Conservation (phyloP, 2,888 invertebrate genomes). For the Ctena decussata region DNA sequence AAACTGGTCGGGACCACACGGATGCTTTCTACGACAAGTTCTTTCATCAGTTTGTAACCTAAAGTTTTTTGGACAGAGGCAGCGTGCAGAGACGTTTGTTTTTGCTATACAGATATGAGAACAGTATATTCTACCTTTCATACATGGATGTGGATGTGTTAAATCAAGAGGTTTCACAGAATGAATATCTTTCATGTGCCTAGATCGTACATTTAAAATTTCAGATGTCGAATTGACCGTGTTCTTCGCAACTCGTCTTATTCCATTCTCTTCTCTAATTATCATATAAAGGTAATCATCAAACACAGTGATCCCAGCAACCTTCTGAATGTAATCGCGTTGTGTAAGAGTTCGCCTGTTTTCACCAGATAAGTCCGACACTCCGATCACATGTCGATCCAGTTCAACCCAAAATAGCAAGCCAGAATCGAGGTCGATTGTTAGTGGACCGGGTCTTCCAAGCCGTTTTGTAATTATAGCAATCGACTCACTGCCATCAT, state of each 20-base stretch:
- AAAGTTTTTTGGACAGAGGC: conserved; percentile 93
- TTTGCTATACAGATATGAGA: conserved; percentile 94
- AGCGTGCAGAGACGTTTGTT: conserved; percentile 86
- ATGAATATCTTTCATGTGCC: conserved; percentile 91
- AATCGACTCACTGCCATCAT: conserved; percentile 91
- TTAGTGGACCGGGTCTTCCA: conserved; percentile 84
- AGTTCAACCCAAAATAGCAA: conserved; percentile 94
- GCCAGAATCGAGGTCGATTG: conserved; percentile 88
- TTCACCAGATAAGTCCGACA: conserved; percentile 93
- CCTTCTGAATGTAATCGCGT: conserved; percentile 90
- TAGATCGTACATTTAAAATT: conserved; percentile 89
- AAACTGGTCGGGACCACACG: conserved; percentile 90
- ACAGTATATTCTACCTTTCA: conserved; percentile 93
- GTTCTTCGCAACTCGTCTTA: neutral
- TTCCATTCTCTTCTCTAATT: conserved; percentile 90
- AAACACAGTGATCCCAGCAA: conserved; percentile 91
- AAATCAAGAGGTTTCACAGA: conserved; percentile 88
- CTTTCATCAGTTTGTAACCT: conserved; percentile 88
- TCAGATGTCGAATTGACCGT: neutral
- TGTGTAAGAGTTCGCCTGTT: conserved; percentile 86
- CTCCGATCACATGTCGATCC: conserved; percentile 91
- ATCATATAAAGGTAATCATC: conserved; percentile 91
- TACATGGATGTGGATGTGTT: conserved; percentile 83
- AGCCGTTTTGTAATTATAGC: conserved; percentile 83
- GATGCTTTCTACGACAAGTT: conserved; percentile 88